These are phyloP conservation scores for Ephialtes manifestator DNA, from an alignment of 2,888 invertebrate genomes.

Conservation along the genomic window DNA sequence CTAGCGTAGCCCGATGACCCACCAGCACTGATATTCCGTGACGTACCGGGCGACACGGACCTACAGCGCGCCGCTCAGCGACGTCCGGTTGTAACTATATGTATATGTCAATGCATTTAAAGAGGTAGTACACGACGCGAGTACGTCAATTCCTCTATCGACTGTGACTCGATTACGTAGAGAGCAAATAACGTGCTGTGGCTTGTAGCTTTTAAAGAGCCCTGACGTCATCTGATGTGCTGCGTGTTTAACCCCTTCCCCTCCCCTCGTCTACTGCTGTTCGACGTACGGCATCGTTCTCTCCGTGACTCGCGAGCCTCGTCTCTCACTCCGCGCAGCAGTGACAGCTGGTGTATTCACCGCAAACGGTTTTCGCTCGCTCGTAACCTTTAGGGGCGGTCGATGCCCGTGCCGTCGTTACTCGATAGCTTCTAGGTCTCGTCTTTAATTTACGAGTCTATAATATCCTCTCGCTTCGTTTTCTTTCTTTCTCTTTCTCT, in stretches of 20 bases:
- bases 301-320: not conserved
- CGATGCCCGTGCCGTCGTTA: conserved; percentile 75
- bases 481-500: not conserved
- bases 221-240: conserved; percentile 63
- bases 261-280: not conserved
- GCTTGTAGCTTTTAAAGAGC: conserved; percentile 62
- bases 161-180: conserved; percentile 65
- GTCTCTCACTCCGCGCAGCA: not conserved
- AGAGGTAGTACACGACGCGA: conserved; percentile 61
- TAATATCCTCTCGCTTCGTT: conserved; percentile 56
- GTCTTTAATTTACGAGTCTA: conserved; percentile 74
- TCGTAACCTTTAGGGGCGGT: conserved; percentile 79
- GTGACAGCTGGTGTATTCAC: conserved; percentile 78
- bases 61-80: not conserved
- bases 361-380: conserved; percentile 73
- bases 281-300: conserved; percentile 11
- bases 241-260: not conserved
- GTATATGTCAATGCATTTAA: conserved; percentile 69
- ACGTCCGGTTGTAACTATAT: conserved; percentile 4
- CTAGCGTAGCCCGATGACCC: conserved; percentile 67
- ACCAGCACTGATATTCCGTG: conserved; percentile 69
- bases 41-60: conserved; percentile 47
- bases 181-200: conserved; percentile 38
- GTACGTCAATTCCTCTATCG: conserved; percentile 67
- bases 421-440: conserved; percentile 76